Conservation (phyloP, 1,140 invertebrate species). For the Stegodyphus mimosarum region DNA sequence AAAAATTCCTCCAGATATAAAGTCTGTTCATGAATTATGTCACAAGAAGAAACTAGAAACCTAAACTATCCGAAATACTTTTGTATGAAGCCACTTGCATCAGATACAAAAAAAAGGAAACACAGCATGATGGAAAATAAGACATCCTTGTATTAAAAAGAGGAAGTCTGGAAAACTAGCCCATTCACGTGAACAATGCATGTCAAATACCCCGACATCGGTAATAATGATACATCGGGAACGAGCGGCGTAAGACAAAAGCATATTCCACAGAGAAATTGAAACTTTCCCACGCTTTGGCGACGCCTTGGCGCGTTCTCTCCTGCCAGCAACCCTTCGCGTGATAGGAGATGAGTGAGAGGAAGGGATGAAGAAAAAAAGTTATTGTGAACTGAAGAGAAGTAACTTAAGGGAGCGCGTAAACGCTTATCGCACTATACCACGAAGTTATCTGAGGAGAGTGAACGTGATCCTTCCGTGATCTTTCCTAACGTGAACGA, state of each 20-base stretch:
- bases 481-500: background rate
- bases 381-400: constrained; percentile 28
- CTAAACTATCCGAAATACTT: no score
- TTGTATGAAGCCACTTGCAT: no score
- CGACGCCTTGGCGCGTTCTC: constrained; percentile 17
- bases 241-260: background rate
- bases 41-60: no score
- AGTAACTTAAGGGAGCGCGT: constrained; percentile 35
- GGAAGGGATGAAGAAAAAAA: constrained; percentile 18
- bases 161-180: background rate
- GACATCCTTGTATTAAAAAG: background rate
- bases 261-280: background rate
- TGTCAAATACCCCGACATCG: background rate
- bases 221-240: background rate
- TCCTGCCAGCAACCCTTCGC: constrained; percentile 20
- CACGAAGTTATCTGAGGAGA: constrained; percentile 24
- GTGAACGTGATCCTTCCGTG: no score
- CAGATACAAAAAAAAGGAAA: no score
- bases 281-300: constrained; percentile 44
- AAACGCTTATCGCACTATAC: constrained; percentile 35
- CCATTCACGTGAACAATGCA: constrained; percentile 26
- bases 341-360: background rate
- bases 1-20: no score
- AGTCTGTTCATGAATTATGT: no score
- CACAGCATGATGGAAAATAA: background rate